Base-by-base conservation (phyloP, 2,888 invertebrate genomes). In the Cataglyphis rosenhaueri region DNA sequence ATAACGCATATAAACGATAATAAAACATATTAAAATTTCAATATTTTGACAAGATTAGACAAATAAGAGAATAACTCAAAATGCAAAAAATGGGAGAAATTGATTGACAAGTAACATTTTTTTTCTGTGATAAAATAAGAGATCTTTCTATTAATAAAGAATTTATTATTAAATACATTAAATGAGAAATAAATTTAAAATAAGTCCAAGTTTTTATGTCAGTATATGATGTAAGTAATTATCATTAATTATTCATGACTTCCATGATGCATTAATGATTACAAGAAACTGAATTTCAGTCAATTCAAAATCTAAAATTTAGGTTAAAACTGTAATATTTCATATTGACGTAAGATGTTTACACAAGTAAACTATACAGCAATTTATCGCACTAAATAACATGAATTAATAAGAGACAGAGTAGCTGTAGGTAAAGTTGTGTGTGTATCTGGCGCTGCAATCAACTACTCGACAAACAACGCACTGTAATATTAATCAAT, bases 401-500 rank as follows among this genome's bases (percentile, higher is more conserved):
- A 1, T n/a, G 1, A 21, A 41, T 70, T 35, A 71, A 25, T n/a
- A 44, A 12, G 52, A 52, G n/a, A 6, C 52, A n/a, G n/a, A 52
- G 12, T 59, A 59, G 32, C 32, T 29, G 10, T 25, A 38, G 21
- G 44, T 9, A 61, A 79, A 71, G 32, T 71, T 71, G 44, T 6
- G 35, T 35, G 0, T 35, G 35, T 70, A 44, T 35, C 21, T 21
- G 15, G 21, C 44, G 18, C 57, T 55, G 38, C n/a, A 57, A 65
- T 29, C 38, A 32, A 15, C 41, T 35, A 35, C 25, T 44, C 70
- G 18, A 59, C 18, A 44, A 59, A 25, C 71, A 41, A 71, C 32
- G 18, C 57, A 29, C 38, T 65, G 65, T 29, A 65, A 55, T 25
- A 44, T 57, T 71, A 32, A 78, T 78, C 71, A 15, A 59, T 59